Conservation (phyloP, 2,113 vertebrate species). For the Spilogale gracilis region DNA sequence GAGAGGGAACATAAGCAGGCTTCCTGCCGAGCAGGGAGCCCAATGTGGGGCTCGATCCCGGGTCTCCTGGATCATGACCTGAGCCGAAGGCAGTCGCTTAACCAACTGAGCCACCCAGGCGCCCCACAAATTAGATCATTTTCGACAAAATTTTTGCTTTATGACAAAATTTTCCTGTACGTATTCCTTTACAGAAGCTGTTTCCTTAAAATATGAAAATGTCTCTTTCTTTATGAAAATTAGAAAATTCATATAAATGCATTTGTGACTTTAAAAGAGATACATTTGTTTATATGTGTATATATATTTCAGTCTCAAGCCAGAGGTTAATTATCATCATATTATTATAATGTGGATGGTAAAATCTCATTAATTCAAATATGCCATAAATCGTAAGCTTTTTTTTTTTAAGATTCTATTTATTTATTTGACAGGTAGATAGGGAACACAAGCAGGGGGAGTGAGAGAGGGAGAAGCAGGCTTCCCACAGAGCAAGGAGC, state of each 20-base stretch:
- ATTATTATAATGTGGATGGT: neutral
- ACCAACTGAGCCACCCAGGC: too few species aligned
- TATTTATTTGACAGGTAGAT: too few species aligned
- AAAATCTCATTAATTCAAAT: constrained; percentile 42
- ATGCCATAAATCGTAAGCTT: neutral
- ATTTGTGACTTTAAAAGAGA: neutral
- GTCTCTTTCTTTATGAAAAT: constrained; percentile 27
- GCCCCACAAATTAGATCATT: neutral
- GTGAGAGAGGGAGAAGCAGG: too few species aligned
- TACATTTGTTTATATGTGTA: neutral
- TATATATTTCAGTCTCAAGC: neutral
- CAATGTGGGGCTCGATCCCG: too few species aligned
- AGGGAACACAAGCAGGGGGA: too few species aligned
- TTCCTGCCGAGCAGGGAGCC: too few species aligned
- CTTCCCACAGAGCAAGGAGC: too few species aligned
- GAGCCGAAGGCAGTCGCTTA: too few species aligned
- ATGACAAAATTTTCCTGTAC: neutral
- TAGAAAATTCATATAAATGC: neutral
- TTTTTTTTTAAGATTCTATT: neutral
- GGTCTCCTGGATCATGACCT: too few species aligned
- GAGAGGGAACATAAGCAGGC: too few species aligned
- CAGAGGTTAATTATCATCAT: neutral
- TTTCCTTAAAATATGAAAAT: neutral
- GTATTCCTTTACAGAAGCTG: neutral
- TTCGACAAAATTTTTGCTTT: neutral